These are phyloP conservation scores for Apocrypta bakeri DNA, from an alignment of 1,140 invertebrate genomes.

Conservation along the genomic window DNA sequence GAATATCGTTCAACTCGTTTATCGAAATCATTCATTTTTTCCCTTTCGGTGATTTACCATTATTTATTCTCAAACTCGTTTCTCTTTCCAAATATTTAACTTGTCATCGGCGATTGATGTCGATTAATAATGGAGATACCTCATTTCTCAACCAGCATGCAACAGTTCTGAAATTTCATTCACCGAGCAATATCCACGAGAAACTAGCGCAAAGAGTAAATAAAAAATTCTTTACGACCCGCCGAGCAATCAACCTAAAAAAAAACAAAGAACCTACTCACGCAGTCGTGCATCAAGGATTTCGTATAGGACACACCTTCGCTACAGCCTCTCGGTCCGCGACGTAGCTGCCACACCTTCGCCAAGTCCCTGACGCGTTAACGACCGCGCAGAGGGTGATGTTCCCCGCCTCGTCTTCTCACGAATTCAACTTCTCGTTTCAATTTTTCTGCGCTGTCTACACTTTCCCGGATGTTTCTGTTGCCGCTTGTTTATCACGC, in stretches of 20 bases:
- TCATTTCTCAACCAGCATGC: too few species aligned
- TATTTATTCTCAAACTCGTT: not conserved
- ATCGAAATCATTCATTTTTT: not conserved
- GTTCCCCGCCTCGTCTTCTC: not conserved
- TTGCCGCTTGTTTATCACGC: not conserved
- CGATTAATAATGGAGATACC: too few species aligned
- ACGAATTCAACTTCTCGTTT: not conserved
- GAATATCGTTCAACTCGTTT: too few species aligned
- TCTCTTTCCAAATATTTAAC: not conserved
- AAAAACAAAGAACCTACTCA: not conserved
- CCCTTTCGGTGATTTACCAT: not conserved
- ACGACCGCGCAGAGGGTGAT: not conserved
- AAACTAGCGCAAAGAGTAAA: not conserved
- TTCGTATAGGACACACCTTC: not conserved
- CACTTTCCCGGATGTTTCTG: not conserved
- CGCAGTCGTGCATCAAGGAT: not conserved
- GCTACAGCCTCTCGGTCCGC: not conserved
- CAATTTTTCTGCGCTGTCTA: not conserved
- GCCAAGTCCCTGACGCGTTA: not conserved
- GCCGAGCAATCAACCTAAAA: not conserved
- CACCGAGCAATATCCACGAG: not conserved
- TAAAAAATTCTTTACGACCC: not conserved
- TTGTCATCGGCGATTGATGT: not conserved
- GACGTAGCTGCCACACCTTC: not conserved
- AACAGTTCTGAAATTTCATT: too few species aligned